Evolutionary conservation across 1,140 invertebrate species (phyloP), one percentile per base, ranked within the genome.

Genomic region (Hyphantria cunea): DNA sequence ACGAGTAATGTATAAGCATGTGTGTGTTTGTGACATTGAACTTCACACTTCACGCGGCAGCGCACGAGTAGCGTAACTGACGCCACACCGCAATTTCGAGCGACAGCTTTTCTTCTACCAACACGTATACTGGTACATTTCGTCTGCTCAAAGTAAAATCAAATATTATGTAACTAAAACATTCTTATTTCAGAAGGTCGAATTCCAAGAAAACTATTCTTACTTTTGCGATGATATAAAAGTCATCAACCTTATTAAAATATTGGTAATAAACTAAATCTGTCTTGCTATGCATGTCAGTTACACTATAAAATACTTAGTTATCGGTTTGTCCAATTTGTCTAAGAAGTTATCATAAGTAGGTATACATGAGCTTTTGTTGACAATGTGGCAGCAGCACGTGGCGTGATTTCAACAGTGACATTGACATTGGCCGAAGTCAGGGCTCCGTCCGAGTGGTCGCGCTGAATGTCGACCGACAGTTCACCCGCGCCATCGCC

Each of bases 11-110:
- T 41, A 48, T 64, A 69, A 15, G 53, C 67, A 71, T 74, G 78
- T 83, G 78, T 66, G 78, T 74, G 76, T 70, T 73, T 70, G 86
- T 90, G 87, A 90, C 87, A 90, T 90, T 90, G 87, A 90, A 88
- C 87, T 90, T 90, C 85, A 90, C 76, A 83, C 82, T 90, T 87
- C 83, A 87, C 85, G 84, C 80, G 84, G 84, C 77, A 68, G 78
- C 78, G 78, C 82, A 80, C 70, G 83, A 74, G 74, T 90, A 88
- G 74, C 85, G 85, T 88, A 88, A 90, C 71, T 70, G 59, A 66
- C 55, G 48, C 59, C 61, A 56, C 52, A 31, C 52, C 53, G 41
- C 55, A 60, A 47, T 51, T 53, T 34, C 51, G 55, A 51, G 31
- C 42, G 63, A 39, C 63, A 33, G 47, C 47, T 51, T 60, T 45